Conservation (phyloP, 2,888 invertebrate genomes). For the Coelopa pilipes region DNA sequence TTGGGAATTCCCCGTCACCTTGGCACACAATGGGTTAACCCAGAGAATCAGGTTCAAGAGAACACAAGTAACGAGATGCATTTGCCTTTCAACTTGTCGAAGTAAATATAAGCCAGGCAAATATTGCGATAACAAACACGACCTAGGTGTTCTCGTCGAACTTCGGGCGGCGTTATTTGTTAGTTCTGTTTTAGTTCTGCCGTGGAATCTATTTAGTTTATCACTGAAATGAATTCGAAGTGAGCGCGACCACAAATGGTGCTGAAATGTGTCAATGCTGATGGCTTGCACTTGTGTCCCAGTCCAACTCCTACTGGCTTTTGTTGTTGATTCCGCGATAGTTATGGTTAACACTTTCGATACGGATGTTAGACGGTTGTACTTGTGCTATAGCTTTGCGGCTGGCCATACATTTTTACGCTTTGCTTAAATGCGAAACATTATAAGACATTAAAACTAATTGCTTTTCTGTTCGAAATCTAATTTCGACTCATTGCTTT, state of each 20-base stretch:
- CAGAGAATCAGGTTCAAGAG: not conserved
- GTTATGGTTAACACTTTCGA: no score
- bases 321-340: not conserved
- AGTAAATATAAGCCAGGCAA: not conserved
- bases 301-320: not conserved
- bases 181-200: not conserved
- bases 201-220: not conserved
- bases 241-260: not conserved
- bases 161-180: no score
- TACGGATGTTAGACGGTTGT: no score
- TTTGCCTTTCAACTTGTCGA: no score
- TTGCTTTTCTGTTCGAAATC: not conserved
- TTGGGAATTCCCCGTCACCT: not conserved
- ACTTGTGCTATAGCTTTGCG: no score
- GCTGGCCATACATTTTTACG: no score
- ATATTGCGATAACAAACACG: not conserved
- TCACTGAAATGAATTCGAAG: slow-evolving; percentile 15
- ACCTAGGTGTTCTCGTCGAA: not conserved
- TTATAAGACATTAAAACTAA: slow-evolving; percentile 12
- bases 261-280: slow-evolving; percentile 23
- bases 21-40: not conserved
- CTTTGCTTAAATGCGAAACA: not conserved
- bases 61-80: not conserved
- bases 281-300: not conserved
- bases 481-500: not conserved